Evolutionary conservation across 2,888 invertebrate species (phyloP), one percentile per base, ranked within the genome.

Genomic region (Heliconius ethilla): DNA sequence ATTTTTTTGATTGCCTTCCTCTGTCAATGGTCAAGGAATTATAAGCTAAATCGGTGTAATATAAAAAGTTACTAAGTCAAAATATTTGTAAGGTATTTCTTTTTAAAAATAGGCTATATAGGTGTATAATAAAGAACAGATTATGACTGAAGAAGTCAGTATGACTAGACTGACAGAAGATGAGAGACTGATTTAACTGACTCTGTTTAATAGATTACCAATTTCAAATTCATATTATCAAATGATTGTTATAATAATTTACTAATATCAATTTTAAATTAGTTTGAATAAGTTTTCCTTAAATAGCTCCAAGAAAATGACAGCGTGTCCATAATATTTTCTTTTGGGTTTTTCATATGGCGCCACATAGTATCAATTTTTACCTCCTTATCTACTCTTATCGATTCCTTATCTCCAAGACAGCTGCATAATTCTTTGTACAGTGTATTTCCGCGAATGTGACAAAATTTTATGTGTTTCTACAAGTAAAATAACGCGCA

Each of bases 371-470:
- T 73, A 55, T 77, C 37, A 72, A 15, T 5, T 65, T 77, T 33
- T 73, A 51, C 18, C 9, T 37, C 22, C 55, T 77, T 76, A 73
- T 77, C 73, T 25, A 45, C 45, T 51, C 29, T 72, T 77, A 77
- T 77, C 77, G 40, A 66, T 40, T 55, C 59, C 66, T 77, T 73
- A 77, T 77, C 77, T 77, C 22, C 0, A 40, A 37, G 63, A 62
- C 72, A 77, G 73, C 77, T 73, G 72, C 66, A 73, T 77, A 66
- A 77, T 72, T 72, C 29, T 72, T 72, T 40, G 45, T 59, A 37
- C 69, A 40, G 25, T 40, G 27, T 74, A 65, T 74, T 74, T 74
- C 74, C 63, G 74, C 65, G 40, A 45, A 74, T 65, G 29, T 74
- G 22, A 45, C 27, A 25, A 65, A 33, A 25, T 29, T 27, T 27